phyloP scores from a whole-genome alignment of 2,888 invertebrate genomes.

The Beris morrisii region DNA sequence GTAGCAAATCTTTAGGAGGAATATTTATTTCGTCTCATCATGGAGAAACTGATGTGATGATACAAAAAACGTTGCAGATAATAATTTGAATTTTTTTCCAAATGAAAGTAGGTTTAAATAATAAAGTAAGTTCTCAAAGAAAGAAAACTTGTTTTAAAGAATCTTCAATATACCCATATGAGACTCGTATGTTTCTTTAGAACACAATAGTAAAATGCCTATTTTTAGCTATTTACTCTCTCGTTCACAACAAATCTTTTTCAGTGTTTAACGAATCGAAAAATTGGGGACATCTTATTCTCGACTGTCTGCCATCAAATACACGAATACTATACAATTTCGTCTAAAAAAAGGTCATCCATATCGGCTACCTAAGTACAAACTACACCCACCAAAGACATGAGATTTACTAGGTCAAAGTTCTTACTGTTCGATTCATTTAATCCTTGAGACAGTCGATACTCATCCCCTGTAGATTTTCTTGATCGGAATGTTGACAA shows the following conservation, averaged over 20 bases:
- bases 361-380: background rate
- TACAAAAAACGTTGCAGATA: too few relatives aligned
- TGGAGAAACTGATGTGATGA: too few relatives aligned
- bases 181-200: too few relatives aligned
- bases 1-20: too few relatives aligned
- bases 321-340: background rate
- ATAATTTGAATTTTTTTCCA: too few relatives aligned
- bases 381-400: constrained; percentile 8
- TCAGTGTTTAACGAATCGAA: constrained; percentile 28
- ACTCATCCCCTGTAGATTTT: background rate
- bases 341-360: background rate
- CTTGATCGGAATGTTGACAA: constrained; percentile 10
- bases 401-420: constrained; percentile 23
- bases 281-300: constrained; percentile 19
- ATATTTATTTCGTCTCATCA: too few relatives aligned
- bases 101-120: too few relatives aligned
- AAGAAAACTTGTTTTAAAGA: too few relatives aligned
- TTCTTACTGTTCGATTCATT: constrained; percentile 22
- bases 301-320: background rate
- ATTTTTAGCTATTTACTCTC: too few relatives aligned
- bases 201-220: too few relatives aligned
- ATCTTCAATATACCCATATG: too few relatives aligned
- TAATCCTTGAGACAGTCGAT: constrained; percentile 9
- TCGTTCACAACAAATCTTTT: constrained; percentile 1
- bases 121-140: too few relatives aligned